Base-by-base conservation (phyloP, 2,113 vertebrate genomes). In the Nycticebus coucang region DNA sequence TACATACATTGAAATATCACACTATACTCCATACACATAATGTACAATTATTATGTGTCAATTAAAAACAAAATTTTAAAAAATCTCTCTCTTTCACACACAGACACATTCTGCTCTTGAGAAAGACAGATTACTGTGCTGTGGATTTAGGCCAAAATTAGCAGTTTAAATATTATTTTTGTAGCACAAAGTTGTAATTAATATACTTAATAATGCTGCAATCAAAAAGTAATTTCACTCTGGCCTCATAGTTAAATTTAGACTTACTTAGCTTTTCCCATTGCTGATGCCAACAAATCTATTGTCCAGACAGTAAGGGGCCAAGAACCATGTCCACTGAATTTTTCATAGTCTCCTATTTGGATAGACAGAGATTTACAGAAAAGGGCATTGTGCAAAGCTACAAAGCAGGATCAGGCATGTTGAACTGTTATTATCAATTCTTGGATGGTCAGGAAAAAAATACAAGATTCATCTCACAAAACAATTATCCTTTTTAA, bases 241-340 rank as follows among this genome's bases (percentile, higher is more conserved):
- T 64, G 26, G 50, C 78, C 35, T 74, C 7, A 75, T 35, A 93
- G 68, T 91, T 82, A 15, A 21, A 69, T 74, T 93, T 88, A 88
- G 24, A 22, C 18, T 82, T 93, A 87, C 69, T 95, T 74, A 92
- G 33, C 28, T 91, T 96, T 95, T 92, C 24, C 80, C n/a, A 57
- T 28, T 80, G 64, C 21, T 80, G 53, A 64, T 77, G 89, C 94
- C 95, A 94, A 83, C 6, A 75, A 41, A 64, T 89, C 53, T 59
- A 41, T 64, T 89, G 64, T 35, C 30, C 71, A 91, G 50, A 87
- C 13, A 69, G 22, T 30, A 41, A 94, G n/a, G 81, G 21, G 17
- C 55, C 68, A 86, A 78, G 68, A 91, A 62, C 22, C 37, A 71
- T 0, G 53, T 55, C 41, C 60, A 33, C n/a, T 21, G 45, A 78